These are phyloP conservation scores for Ophonus ardosiacus DNA, from an alignment of 2,888 invertebrate genomes.

Conservation along the genomic window DNA sequence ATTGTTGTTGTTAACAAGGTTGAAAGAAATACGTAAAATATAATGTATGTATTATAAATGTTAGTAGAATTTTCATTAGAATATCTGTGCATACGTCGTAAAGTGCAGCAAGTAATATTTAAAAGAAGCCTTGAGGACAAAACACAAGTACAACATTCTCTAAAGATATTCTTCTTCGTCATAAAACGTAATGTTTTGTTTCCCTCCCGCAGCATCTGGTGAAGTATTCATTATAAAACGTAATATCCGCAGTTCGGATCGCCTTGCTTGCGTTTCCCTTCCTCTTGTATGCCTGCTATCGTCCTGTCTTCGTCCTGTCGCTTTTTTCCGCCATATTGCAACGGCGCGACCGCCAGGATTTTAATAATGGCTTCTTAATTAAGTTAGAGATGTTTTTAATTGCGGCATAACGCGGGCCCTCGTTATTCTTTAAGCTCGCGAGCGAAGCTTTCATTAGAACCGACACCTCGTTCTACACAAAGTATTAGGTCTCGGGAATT, in stretches of 20 bases:
- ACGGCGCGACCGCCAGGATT: slow-evolving; percentile 70
- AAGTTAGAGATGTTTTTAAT: slow-evolving; percentile 76
- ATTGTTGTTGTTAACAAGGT: too few relatives aligned
- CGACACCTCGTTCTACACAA: slow-evolving; percentile 75
- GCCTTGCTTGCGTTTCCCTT: slow-evolving; percentile 58
- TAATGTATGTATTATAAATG: too few relatives aligned
- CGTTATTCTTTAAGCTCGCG: slow-evolving; percentile 73
- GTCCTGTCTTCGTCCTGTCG: slow-evolving; percentile 64
- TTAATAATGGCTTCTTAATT: slow-evolving; percentile 76
- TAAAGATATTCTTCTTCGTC: slow-evolving; percentile 53
- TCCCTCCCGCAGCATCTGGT: slow-evolving; percentile 70
- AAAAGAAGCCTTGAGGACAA: background rate
- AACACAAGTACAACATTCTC: slow-evolving; percentile 25
- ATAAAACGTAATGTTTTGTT: slow-evolving; percentile 62
- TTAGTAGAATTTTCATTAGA: too few relatives aligned
- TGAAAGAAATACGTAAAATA: too few relatives aligned
- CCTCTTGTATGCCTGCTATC: slow-evolving; percentile 55
- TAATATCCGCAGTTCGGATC: slow-evolving; percentile 73
- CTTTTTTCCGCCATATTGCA: slow-evolving; percentile 72
- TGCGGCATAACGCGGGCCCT: slow-evolving; percentile 72
- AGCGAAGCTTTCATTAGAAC: slow-evolving; percentile 73
- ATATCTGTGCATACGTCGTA: background rate
- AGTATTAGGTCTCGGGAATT: slow-evolving; percentile 70
- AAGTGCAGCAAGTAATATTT: background rate
- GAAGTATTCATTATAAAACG: slow-evolving; percentile 73